phyloP scores from a whole-genome alignment of 2,113 vertebrate genomes.

The Cyrtonyx montezumae region DNA sequence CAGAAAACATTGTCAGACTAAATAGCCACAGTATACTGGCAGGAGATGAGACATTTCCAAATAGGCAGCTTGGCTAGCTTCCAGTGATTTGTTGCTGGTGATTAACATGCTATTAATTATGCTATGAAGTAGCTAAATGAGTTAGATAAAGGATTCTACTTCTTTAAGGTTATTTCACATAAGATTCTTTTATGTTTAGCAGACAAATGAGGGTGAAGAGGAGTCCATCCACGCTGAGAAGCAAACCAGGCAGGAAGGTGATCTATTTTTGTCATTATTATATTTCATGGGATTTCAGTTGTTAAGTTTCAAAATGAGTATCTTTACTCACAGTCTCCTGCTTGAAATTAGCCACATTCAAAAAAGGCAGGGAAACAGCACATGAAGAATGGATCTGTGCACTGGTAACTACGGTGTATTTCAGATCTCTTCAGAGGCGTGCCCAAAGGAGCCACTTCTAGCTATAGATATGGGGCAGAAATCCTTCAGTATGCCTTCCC shows the following conservation, averaged over 20 bases:
- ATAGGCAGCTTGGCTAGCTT: not conserved
- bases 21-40: fast-evolving
- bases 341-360: not conserved
- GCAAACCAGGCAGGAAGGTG: slow-evolving; percentile 12
- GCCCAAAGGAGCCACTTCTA: not conserved
- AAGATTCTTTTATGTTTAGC: not conserved
- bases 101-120: too few species aligned
- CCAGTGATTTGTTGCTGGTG: not conserved
- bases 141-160: too few species aligned
- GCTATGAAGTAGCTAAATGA: too few species aligned
- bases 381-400: fast-evolving
- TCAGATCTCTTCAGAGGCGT: not conserved
- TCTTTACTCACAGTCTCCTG: not conserved
- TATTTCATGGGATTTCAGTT: not conserved
- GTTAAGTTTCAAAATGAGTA: fast-evolving
- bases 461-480: not conserved
- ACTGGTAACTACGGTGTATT: not conserved
- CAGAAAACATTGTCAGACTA: not conserved
- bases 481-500: not conserved
- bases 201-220: slow-evolving; percentile 13
- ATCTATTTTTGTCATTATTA: not conserved
- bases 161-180: not conserved
- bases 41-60: not conserved
- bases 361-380: not conserved
- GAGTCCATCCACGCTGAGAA: not conserved